Evolutionary conservation across 2,797 vertebrate genomes (phyloP).

Genomic region (Enteromius fasciolatus): DNA sequence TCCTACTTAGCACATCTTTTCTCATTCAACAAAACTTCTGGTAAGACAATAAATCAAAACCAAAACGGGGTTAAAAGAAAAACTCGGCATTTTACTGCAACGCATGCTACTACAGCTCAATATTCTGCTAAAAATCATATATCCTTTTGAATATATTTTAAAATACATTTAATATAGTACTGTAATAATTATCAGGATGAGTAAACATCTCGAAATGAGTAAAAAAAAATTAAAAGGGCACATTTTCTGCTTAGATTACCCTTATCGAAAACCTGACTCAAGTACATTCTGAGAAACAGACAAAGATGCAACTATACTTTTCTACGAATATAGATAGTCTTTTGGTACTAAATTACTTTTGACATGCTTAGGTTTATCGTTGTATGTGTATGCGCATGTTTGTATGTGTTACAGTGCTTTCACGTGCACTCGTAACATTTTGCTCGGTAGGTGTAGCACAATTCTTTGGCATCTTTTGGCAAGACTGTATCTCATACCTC

Average conservation of each 20-base stretch:
- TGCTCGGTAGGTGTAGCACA: conserved; percentile 64
- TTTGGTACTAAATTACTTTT: conserved; percentile 25
- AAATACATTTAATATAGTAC: conserved; percentile 7
- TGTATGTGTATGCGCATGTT: conserved; percentile 66
- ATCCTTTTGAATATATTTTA: background rate
- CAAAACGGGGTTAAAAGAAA: background rate
- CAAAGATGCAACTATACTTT: conserved; percentile 13
- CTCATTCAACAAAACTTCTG: background rate
- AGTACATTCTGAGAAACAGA: background rate
- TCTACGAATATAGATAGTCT: conserved; percentile 16
- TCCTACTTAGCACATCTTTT: conserved; percentile 2
- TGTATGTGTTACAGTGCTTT: conserved; percentile 72
- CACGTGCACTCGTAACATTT: conserved; percentile 59
- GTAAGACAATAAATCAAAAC: background rate
- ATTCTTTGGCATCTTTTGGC: conserved; percentile 67
- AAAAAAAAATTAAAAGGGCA: conserved; percentile 63
- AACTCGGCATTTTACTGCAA: background rate
- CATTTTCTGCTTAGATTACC: background rate
- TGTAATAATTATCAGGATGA: conserved; percentile 46
- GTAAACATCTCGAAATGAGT: background rate
- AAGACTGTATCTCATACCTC: conserved; percentile 54
- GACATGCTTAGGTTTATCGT: conserved; percentile 27
- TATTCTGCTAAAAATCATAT: background rate
- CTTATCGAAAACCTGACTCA: conserved; percentile 41
- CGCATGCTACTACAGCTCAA: background rate